These are phyloP conservation scores for Odocoileus hemionus DNA, from an alignment of 2,113 vertebrate genomes.

Conservation along the genomic window DNA sequence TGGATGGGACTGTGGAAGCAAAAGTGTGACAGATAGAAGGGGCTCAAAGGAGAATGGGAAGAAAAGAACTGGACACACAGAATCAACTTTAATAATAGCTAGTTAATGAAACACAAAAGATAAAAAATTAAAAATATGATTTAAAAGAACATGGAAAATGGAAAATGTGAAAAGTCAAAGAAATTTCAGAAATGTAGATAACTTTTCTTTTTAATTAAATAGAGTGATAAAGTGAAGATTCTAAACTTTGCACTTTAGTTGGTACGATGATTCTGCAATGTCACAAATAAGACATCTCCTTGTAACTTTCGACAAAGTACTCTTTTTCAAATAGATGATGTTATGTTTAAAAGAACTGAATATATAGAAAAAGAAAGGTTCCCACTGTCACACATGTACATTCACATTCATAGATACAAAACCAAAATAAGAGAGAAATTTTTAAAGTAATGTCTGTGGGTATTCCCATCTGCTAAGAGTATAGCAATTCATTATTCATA, in stretches of 20 bases:
- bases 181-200: not conserved
- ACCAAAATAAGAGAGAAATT: not conserved
- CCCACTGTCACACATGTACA: not conserved
- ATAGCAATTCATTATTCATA: not conserved
- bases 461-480: not conserved
- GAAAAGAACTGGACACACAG: not conserved
- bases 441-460: not conserved
- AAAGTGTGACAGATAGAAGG: not conserved
- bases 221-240: not conserved
- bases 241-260: not conserved
- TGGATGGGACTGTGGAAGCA: not conserved
- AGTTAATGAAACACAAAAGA: not conserved
- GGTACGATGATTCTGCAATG: not conserved
- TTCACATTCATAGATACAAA: conserved; percentile 1
- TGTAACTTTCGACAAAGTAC: not conserved
- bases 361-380: not conserved
- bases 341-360: not conserved
- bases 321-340: not conserved
- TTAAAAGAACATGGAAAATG: not conserved
- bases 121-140: not conserved
- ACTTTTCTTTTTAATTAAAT: not conserved
- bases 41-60: not conserved
- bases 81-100: not conserved
- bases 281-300: not conserved
- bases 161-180: not conserved